These are phyloP conservation scores for Diprion similis DNA, from an alignment of 1,140 invertebrate genomes.

Conservation along the genomic window DNA sequence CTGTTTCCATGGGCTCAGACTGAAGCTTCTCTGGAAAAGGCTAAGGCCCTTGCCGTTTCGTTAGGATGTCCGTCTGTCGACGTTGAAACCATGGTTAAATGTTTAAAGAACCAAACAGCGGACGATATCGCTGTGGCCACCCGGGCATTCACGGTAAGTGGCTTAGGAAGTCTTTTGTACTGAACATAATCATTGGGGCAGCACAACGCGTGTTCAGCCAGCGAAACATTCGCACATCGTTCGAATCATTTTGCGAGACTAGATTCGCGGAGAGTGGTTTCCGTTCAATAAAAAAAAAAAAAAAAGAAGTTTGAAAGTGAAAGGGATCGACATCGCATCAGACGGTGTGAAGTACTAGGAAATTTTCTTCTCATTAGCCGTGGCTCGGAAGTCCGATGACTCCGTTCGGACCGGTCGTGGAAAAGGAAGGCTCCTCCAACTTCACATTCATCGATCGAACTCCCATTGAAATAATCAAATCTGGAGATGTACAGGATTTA, in stretches of 20 bases:
- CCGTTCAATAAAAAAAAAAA: no score
- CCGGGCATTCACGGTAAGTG: slow-evolving; percentile 57
- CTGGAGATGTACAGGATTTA: slow-evolving; percentile 56
- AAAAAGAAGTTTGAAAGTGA: no score
- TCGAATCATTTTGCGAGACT: no score
- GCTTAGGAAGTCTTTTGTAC: not conserved
- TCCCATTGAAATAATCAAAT: slow-evolving; percentile 59
- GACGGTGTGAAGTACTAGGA: no score
- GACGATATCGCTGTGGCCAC: slow-evolving; percentile 60
- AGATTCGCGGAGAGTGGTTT: no score
- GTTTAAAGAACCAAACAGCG: slow-evolving; percentile 70
- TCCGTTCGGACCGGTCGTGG: slow-evolving; percentile 64
- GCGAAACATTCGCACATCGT: no score
- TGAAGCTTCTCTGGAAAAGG: slow-evolving; percentile 71
- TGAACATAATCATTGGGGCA: no score
- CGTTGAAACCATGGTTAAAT: slow-evolving; percentile 71
- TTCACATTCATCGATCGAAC: slow-evolving; percentile 61
- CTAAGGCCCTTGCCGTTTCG: slow-evolving; percentile 68
- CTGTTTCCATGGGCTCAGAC: slow-evolving; percentile 75
- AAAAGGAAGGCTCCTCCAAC: slow-evolving; percentile 43
- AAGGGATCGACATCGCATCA: no score
- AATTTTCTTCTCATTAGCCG: slow-evolving; percentile 15
- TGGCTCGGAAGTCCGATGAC: slow-evolving; percentile 48
- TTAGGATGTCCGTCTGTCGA: slow-evolving; percentile 73
- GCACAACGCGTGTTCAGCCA: no score